Evolutionary conservation across 1,140 invertebrate genomes (phyloP).

Genomic region (Chrysopa pallens): DNA sequence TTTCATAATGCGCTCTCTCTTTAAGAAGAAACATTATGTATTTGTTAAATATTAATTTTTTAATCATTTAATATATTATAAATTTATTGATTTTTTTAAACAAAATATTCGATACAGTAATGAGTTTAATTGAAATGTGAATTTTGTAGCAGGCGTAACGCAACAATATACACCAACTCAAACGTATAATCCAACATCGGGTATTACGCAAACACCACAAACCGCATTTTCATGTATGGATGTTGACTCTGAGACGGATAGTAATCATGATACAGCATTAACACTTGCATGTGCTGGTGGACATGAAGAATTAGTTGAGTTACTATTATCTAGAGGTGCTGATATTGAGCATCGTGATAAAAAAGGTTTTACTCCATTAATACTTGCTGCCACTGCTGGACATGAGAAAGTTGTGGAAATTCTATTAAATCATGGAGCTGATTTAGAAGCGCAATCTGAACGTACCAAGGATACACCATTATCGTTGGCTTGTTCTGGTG

Average conservation of each 20-base stretch:
- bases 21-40: too few species aligned
- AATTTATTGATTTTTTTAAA: too few species aligned
- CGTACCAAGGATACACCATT: slow-evolving; percentile 96
- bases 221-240: slow-evolving; percentile 53
- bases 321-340: slow-evolving; percentile 75
- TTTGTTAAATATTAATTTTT: too few species aligned
- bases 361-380: slow-evolving; percentile 96
- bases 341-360: slow-evolving; percentile 97
- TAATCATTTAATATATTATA: too few species aligned
- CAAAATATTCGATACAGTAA: too few species aligned
- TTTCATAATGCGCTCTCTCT: too few species aligned
- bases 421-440: slow-evolving; percentile 77
- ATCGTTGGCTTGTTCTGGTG: slow-evolving; percentile 92
- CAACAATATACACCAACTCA: neutral
- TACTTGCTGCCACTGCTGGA: slow-evolving; percentile 90
- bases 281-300: slow-evolving; percentile 94
- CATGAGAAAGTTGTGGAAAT: slow-evolving; percentile 92
- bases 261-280: slow-evolving; percentile 94
- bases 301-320: slow-evolving; percentile 85
- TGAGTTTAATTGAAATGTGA: too few species aligned
- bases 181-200: too few species aligned
- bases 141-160: too few species aligned
- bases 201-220: slow-evolving; percentile 23
- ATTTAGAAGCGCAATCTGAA: slow-evolving; percentile 96
- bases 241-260: slow-evolving; percentile 92